phyloP scores from a whole-genome alignment of 1,140 invertebrate species.

The Ridgeia piscesae region DNA sequence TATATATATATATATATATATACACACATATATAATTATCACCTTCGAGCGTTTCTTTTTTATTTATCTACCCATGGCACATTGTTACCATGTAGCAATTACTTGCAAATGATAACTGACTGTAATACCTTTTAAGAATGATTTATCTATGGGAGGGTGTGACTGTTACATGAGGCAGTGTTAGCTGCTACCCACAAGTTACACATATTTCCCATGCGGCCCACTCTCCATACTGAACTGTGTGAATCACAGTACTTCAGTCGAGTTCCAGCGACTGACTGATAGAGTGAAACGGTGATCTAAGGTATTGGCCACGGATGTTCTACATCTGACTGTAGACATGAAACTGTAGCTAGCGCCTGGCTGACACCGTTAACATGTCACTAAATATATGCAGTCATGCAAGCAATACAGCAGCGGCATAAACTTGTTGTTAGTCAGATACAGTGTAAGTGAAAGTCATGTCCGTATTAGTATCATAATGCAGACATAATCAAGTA shows the following conservation, averaged over 20 bases:
- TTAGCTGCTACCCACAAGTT: not conserved
- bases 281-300: not conserved
- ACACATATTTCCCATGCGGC: not conserved
- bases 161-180: no score
- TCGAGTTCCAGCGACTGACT: not conserved
- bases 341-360: not conserved
- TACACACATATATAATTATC: no score
- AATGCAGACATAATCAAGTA: not conserved
- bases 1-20: no score
- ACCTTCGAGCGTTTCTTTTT: no score
- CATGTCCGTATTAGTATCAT: not conserved
- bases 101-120: no score
- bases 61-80: no score
- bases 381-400: not conserved
- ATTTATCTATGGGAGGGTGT: no score
- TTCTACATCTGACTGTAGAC: not conserved
- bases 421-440: not conserved
- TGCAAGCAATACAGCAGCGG: not conserved
- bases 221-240: not conserved
- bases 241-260: not conserved
- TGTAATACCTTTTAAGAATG: no score
- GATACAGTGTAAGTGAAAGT: not conserved
- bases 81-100: no score
- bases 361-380: not conserved
- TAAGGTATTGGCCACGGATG: not conserved